Evolutionary conservation across 2,113 vertebrate genomes (phyloP), one percentile per base, ranked within the genome.

Genomic region (Chlamydotis undulata): DNA sequence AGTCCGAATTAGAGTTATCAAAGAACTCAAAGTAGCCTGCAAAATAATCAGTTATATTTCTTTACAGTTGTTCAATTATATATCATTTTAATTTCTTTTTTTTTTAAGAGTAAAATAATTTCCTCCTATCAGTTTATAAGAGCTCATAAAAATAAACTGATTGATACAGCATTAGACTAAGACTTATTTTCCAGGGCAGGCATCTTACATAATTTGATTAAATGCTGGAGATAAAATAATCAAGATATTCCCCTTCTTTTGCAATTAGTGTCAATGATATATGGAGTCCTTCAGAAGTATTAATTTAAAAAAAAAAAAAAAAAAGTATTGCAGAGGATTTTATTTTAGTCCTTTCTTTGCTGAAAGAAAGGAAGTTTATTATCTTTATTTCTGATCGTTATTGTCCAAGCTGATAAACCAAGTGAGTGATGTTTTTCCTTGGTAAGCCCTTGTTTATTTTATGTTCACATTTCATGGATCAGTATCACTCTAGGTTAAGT

Each of bases 321-420:
- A 75, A 31, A 93, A 79, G 12, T 11, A 64, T 87, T 89, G 64
- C 94, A 69, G 59, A 81, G 43, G 33, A 85, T 37, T 87, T 96
- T 94, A 59, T 87, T 97, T 94, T 95, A 96, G 59, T 35, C 84
- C n/a, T 70, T 87, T 81, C 65, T 95, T 94, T 97, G 81, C 86
- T 97, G 68, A 97, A 97, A 96, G 12, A 47, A 88, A 96, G 49
- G 57, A 84, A 94, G 87, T 97, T 98, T 97, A 94, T 97, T 97
- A 93, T 97, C 86, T 97, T 95, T 96, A 75, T 95, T 98, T 94
- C 78, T 95, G 74, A 94, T 71, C 92, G 71, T 63, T 97, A 88
- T 84, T 93, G 35, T 63, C 90, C 79, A 91, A 96, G 53, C 57
- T 75, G 68, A 80, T 84, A 88, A 92, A 92, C 43, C 25, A 55